Evolutionary conservation across 2,113 vertebrate genomes (phyloP).

Genomic region (Pitta sordida): DNA sequence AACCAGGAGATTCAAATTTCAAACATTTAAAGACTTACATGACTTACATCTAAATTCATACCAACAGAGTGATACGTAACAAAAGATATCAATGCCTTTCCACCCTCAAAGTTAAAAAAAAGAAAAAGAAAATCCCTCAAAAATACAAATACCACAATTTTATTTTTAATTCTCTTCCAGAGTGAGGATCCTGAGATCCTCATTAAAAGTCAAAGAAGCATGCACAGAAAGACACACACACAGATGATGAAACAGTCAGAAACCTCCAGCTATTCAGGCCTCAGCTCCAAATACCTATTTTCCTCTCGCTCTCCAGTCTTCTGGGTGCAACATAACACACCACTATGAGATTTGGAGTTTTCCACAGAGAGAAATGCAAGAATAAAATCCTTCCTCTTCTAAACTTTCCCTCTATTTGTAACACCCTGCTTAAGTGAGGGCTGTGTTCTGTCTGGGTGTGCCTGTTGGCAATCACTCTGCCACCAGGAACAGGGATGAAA

Average conservation of each 20-base stretch:
- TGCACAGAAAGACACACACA: accelerated
- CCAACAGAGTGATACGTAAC: background rate
- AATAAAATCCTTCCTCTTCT: accelerated
- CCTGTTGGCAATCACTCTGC: background rate
- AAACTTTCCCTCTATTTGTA: background rate
- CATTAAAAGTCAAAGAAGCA: background rate
- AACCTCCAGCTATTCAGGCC: background rate
- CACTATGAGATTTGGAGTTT: background rate
- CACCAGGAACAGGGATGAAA: background rate
- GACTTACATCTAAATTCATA: background rate
- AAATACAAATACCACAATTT: background rate
- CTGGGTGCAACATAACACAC: accelerated
- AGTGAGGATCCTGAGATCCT: background rate
- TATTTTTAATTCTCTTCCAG: background rate
- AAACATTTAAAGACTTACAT: background rate
- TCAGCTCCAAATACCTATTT: background rate
- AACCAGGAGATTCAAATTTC: background rate
- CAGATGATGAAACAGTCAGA: background rate
- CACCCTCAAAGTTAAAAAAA: background rate
- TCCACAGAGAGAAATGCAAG: background rate
- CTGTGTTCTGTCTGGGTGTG: background rate
- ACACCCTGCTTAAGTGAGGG: background rate
- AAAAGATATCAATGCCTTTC: background rate
- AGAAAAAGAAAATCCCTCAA: background rate
- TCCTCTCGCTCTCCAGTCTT: background rate